A percentile compares a stretch with the other conserved stretches of the same genome.
phyloP scores from a whole-genome alignment of 2,888 invertebrate species.

The Drosophila robusta region DNA sequence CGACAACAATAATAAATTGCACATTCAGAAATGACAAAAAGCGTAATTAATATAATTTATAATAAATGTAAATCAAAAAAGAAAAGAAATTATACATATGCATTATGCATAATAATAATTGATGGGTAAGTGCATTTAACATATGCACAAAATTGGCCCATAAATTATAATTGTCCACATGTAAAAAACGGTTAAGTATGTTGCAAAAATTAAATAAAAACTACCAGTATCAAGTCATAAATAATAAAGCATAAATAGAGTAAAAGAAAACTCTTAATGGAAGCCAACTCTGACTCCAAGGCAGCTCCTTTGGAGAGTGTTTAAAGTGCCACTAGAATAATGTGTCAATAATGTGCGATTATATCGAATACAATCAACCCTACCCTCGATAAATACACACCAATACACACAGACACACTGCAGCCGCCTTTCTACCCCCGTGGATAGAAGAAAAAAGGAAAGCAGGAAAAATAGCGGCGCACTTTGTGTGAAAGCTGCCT shows the following conservation, averaged over 20 bases:
- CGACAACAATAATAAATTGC: conserved; percentile 34
- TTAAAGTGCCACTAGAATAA: conserved; percentile 56
- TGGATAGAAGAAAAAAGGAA: conserved; percentile 10
- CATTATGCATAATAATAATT: conserved; percentile 46
- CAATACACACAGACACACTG: conserved; percentile 14
- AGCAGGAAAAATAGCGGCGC: conserved; percentile 24
- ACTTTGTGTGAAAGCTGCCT: conserved; percentile 39
- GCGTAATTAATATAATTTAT: conserved; percentile 65
- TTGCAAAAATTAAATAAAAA: conserved; percentile 6
- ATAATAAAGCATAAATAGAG: background rate
- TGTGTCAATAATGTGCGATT: conserved; percentile 72
- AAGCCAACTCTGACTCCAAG: background rate
- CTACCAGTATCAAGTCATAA: background rate
- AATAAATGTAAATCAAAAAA: conserved; percentile 21
- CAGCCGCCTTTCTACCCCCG: background rate
- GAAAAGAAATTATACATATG: conserved; percentile 25
- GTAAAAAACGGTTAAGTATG: conserved; percentile 7
- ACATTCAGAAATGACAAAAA: conserved; percentile 32
- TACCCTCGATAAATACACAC: conserved; percentile 3
- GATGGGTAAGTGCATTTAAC: conserved; percentile 40
- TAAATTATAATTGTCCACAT: conserved; percentile 34
- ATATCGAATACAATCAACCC: conserved; percentile 56
- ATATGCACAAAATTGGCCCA: conserved; percentile 48
- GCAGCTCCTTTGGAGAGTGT: conserved; percentile 13
- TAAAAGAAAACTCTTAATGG: background rate